Evolutionary conservation across 2,797 vertebrate genomes (phyloP).

Genomic region (Alectoris magna): DNA sequence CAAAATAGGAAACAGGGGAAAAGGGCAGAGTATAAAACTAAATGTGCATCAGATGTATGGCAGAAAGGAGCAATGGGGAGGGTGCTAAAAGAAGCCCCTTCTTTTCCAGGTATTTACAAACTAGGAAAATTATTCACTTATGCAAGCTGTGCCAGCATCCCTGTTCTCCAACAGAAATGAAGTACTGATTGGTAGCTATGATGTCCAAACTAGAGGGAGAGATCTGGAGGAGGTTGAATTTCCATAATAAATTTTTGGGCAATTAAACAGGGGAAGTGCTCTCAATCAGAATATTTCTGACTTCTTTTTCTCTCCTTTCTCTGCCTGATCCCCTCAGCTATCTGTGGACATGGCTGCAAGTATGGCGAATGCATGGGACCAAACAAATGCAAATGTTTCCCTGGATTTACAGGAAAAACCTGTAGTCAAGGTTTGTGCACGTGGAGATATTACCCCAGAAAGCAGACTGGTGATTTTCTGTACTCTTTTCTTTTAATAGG

Average conservation of each 20-base stretch:
- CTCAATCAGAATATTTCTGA: neutral
- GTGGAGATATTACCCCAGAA: neutral
- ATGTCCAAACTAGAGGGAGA: neutral
- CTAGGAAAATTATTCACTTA: accelerated
- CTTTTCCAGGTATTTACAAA: neutral
- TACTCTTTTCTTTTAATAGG: neutral
- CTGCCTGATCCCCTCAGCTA: constrained; percentile 80
- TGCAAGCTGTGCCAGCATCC: accelerated
- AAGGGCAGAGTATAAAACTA: neutral
- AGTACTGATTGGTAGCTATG: neutral
- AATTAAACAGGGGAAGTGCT: neutral
- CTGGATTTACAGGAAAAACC: constrained; percentile 92
- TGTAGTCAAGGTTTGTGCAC: constrained; percentile 92
- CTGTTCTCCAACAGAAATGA: neutral
- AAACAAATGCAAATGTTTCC: constrained; percentile 95
- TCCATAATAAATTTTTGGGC: neutral
- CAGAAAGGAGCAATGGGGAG: neutral
- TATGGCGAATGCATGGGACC: constrained; percentile 92
- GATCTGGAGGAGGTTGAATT: neutral
- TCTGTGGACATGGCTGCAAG: constrained; percentile 93
- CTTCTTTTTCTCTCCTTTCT: constrained; percentile 29
- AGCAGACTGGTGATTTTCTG: neutral
- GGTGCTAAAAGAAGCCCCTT: neutral
- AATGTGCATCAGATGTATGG: neutral
- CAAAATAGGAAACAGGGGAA: neutral